Evolutionary conservation across 1,140 invertebrate genomes (phyloP).

Genomic region (Drosophila jambulina): DNA sequence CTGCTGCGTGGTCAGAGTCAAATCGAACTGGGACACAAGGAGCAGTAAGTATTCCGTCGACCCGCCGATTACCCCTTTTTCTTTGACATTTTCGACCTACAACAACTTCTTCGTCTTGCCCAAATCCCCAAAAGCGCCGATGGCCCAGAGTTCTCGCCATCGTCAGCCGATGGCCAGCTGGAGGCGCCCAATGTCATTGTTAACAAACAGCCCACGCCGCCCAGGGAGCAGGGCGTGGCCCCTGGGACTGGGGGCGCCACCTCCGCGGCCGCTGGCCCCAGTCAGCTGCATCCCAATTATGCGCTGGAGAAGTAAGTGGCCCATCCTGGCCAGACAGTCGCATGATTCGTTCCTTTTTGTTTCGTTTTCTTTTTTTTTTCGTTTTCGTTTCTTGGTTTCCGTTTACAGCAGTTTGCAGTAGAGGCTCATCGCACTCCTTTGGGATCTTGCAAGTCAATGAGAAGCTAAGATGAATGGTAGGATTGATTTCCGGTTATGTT

Average conservation of each 20-base stretch:
- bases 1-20: slow-evolving; percentile 76
- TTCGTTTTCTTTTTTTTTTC: slow-evolving; percentile 2
- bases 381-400: slow-evolving; percentile 22
- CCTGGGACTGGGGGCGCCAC: slow-evolving; percentile 18
- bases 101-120: slow-evolving; percentile 27
- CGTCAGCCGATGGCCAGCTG: slow-evolving; percentile 36
- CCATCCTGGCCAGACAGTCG: slow-evolving; percentile 29
- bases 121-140: slow-evolving; percentile 39
- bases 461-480: neutral
- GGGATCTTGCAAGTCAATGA: slow-evolving; percentile 2
- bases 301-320: slow-evolving; percentile 77
- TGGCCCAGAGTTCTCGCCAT: slow-evolving; percentile 43
- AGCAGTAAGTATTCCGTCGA: slow-evolving; percentile 69
- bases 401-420: neutral
- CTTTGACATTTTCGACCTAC: slow-evolving; percentile 19
- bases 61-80: slow-evolving; percentile 23
- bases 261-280: slow-evolving; percentile 35
- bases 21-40: slow-evolving; percentile 70
- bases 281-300: slow-evolving; percentile 70
- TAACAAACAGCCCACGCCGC: slow-evolving; percentile 78
- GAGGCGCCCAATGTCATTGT: slow-evolving; percentile 72
- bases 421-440: neutral
- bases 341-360: slow-evolving; percentile 52
- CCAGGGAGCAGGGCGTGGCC: slow-evolving; percentile 52
- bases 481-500: neutral